A percentile compares a stretch with the other conserved stretches of the same genome.
Evolutionary conservation across 2,113 vertebrate species (phyloP).

Genomic region (Microcebus ravelobensis): DNA sequence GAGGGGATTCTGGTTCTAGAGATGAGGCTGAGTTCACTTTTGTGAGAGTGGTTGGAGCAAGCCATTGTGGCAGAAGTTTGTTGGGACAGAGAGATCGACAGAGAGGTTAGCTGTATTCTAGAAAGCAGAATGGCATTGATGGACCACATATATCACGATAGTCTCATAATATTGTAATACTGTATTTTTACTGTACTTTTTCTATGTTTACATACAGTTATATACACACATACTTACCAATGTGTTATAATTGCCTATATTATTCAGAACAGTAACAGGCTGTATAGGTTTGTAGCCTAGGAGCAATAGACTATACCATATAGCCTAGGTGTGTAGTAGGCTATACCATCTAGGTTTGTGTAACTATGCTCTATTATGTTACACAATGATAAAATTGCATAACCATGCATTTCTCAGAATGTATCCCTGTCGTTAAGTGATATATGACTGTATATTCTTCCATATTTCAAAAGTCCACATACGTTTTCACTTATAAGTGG

Average conservation of each 20-base stretch:
- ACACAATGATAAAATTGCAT: background rate
- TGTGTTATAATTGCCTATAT: background rate
- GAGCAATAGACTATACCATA: background rate
- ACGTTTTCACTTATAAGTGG: too few relatives aligned
- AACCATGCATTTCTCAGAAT: background rate
- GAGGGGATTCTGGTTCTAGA: background rate
- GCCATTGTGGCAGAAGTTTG: accelerated
- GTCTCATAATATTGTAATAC: background rate
- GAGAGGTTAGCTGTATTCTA: background rate
- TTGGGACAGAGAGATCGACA: background rate
- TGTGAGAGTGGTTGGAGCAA: background rate
- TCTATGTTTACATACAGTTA: background rate
- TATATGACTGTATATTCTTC: background rate
- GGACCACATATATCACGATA: background rate
- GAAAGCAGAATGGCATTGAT: background rate
- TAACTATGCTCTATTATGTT: background rate
- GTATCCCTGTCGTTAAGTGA: background rate
- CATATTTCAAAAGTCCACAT: background rate
- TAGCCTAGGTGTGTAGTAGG: too few relatives aligned
- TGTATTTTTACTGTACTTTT: background rate
- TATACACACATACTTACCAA: background rate
- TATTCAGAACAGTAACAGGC: background rate
- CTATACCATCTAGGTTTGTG: too few relatives aligned
- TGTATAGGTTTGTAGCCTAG: background rate
- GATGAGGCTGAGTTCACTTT: background rate